These are phyloP conservation scores for Prionailurus bengalensis DNA, from an alignment of 2,113 vertebrate species.

Conservation along the genomic window DNA sequence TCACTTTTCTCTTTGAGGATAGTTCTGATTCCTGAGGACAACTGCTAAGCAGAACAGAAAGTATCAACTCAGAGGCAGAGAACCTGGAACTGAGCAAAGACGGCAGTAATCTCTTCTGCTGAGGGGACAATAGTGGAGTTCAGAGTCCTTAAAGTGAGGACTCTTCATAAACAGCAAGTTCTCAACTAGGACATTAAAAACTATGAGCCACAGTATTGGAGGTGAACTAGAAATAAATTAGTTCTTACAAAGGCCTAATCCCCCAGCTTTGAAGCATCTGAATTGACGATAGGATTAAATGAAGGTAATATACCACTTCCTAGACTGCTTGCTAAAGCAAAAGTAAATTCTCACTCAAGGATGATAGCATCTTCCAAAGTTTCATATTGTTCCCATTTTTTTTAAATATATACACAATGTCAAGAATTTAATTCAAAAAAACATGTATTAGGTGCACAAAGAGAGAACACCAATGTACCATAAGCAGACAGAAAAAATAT, in stretches of 20 bases:
- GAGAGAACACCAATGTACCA: background rate
- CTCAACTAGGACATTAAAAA: background rate
- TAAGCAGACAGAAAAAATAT: background rate
- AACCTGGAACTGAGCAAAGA: background rate
- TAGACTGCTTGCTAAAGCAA: background rate
- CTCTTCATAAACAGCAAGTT: background rate
- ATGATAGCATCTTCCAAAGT: background rate
- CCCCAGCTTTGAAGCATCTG: background rate
- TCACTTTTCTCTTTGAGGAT: background rate
- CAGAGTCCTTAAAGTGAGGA: background rate
- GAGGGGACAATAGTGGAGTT: background rate
- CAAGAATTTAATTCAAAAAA: background rate
- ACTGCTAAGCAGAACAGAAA: background rate
- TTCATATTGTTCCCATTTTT: background rate
- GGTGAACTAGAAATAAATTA: background rate
- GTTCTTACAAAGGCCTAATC: background rate
- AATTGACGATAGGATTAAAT: background rate
- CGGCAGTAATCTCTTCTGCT: rapidly evolving
- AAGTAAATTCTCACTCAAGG: background rate
- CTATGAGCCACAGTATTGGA: background rate
- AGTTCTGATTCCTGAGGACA: background rate
- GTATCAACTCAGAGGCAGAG: background rate
- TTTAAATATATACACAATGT: background rate
- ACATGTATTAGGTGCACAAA: background rate
- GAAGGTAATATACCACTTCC: background rate